A percentile compares a stretch with the other conserved stretches of the same genome.
These are phyloP conservation scores for Artibeus lituratus DNA, from an alignment of 2,797 vertebrate genomes.

Conservation along the genomic window DNA sequence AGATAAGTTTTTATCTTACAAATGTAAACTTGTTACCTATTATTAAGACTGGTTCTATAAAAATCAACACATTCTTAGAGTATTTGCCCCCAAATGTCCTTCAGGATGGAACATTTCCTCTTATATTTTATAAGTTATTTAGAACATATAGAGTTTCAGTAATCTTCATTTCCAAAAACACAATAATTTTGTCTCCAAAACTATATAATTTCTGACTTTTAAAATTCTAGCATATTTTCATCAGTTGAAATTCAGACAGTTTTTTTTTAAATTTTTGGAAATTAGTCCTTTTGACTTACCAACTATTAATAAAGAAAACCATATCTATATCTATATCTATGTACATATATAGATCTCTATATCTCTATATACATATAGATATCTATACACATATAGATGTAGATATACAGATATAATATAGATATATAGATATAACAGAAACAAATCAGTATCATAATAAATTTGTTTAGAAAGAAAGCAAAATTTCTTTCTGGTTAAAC, in stretches of 20 bases:
- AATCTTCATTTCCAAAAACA: constrained; percentile 15
- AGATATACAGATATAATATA: neutral
- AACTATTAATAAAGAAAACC: neutral
- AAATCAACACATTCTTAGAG: neutral
- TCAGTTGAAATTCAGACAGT: neutral
- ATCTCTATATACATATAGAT: neutral
- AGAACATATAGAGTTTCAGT: neutral
- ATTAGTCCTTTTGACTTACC: neutral
- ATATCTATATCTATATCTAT: too few relatives aligned
- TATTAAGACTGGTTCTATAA: neutral
- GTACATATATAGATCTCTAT: too few relatives aligned
- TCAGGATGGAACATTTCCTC: neutral
- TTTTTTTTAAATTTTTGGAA: constrained; percentile 23
- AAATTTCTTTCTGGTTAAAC: neutral
- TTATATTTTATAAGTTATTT: neutral
- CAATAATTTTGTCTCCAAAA: neutral
- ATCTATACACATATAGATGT: too few relatives aligned
- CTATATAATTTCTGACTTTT: neutral
- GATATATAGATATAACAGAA: neutral
- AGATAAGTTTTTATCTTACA: neutral
- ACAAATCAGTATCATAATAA: neutral
- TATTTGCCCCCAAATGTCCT: neutral
- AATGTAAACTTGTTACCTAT: neutral
- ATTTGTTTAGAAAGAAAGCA: neutral
- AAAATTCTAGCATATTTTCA: constrained; percentile 16